Conservation (phyloP, 2,888 invertebrate genomes). For the Polymixis lichenea region DNA sequence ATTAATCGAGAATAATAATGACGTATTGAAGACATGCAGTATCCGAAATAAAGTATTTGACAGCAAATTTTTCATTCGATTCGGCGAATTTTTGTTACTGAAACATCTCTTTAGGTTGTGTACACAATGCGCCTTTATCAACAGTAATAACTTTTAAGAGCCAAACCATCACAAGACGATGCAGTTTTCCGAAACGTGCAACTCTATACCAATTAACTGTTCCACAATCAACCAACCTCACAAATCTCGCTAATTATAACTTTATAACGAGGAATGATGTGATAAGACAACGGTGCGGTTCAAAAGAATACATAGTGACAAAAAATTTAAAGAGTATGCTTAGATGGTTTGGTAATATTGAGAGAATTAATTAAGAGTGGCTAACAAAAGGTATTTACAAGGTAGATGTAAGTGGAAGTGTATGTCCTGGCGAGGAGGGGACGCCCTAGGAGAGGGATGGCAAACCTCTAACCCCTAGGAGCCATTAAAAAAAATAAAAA, state of each 20-base stretch:
- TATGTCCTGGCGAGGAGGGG: too few relatives aligned
- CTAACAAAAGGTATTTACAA: too few relatives aligned
- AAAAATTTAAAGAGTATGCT: too few relatives aligned
- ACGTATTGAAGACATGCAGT: not conserved
- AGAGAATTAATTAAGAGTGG: too few relatives aligned
- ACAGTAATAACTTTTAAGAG: not conserved
- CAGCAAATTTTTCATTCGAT: not conserved
- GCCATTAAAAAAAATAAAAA: too few relatives aligned
- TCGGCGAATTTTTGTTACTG: not conserved
- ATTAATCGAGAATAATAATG: not conserved
- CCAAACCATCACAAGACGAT: not conserved
- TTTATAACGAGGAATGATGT: not conserved
- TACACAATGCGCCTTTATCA: not conserved
- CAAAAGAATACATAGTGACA: too few relatives aligned
- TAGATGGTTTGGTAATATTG: too few relatives aligned
- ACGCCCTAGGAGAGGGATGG: too few relatives aligned
- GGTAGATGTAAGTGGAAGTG: too few relatives aligned
- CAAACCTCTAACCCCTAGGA: too few relatives aligned
- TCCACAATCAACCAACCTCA: not conserved
- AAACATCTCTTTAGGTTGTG: not conserved
- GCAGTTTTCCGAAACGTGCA: not conserved
- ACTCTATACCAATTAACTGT: not conserved
- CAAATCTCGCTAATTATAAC: constrained; percentile 22
- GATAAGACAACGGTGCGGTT: too few relatives aligned
- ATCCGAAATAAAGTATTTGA: not conserved